phyloP scores from a whole-genome alignment of 2,888 invertebrate genomes.

The Phrixothrix hirtus region DNA sequence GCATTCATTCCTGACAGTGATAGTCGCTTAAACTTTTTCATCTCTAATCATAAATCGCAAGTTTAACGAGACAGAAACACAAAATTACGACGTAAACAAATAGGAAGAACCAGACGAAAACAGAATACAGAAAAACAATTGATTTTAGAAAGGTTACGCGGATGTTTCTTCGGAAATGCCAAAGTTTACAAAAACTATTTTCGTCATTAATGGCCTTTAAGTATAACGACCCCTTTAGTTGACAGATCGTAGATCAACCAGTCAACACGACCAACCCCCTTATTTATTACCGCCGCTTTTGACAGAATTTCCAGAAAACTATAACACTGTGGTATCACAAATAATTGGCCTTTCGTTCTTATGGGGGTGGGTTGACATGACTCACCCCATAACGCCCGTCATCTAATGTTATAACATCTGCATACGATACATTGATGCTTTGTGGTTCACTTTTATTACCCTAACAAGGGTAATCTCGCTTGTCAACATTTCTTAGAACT shows the following conservation, averaged over 20 bases:
- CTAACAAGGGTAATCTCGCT: too few relatives aligned
- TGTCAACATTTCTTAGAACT: too few relatives aligned
- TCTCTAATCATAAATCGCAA: slow-evolving; percentile 6
- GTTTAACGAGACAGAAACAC: neutral
- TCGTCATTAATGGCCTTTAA: too few relatives aligned
- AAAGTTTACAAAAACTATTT: neutral
- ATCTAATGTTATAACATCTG: neutral
- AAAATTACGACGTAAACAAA: slow-evolving; percentile 6
- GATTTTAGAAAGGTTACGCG: slow-evolving; percentile 7
- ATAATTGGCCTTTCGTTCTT: slow-evolving; percentile 25
- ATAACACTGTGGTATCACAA: slow-evolving; percentile 19
- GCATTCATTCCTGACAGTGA: too few relatives aligned
- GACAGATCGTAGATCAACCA: slow-evolving; percentile 17
- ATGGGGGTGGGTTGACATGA: slow-evolving; percentile 27
- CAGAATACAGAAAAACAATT: slow-evolving; percentile 8
- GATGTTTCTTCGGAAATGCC: neutral
- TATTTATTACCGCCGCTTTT: slow-evolving; percentile 8
- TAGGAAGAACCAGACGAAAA: neutral
- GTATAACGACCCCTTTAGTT: slow-evolving; percentile 7
- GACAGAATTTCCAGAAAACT: slow-evolving; percentile 13
- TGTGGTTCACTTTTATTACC: neutral
- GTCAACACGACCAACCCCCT: slow-evolving; percentile 14
- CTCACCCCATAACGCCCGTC: slow-evolving; percentile 7
- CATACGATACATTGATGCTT: neutral
- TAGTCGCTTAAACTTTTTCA: too few relatives aligned